Conservation (phyloP, 2,113 vertebrate genomes). For the Platanista minor region DNA sequence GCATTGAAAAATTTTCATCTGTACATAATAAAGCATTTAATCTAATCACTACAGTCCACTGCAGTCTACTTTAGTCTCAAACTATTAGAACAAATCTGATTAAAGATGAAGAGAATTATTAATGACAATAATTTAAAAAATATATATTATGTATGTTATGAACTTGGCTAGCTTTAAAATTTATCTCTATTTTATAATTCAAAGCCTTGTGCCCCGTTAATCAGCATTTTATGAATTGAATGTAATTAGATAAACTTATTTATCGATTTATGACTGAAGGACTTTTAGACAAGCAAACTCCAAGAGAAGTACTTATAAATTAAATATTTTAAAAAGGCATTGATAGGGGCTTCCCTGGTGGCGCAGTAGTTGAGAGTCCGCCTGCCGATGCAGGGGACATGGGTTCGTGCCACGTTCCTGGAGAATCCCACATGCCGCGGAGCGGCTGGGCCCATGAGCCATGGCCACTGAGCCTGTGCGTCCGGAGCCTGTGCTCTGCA, state of each 20-base stretch:
- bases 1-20: not conserved
- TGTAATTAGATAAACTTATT: not conserved
- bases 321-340: not conserved
- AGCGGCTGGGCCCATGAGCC: too few relatives aligned
- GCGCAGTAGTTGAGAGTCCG: too few relatives aligned
- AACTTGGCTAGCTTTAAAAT: not conserved
- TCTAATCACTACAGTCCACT: not conserved
- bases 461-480: too few relatives aligned
- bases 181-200: not conserved
- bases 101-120: not conserved
- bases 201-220: not conserved
- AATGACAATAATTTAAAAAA: not conserved
- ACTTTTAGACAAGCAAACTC: not conserved
- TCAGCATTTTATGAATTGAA: not conserved
- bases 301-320: not conserved
- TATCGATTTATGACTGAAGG: not conserved
- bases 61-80: not conserved
- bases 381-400: too few relatives aligned
- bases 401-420: too few relatives aligned
- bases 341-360: too few relatives aligned
- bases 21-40: not conserved
- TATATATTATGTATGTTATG: not conserved
- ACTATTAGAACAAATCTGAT: not conserved
- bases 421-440: too few relatives aligned
- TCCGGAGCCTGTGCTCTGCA: too few relatives aligned